A percentile compares a stretch with the other conserved stretches of the same genome.
These are phyloP conservation scores for Synanthedon formicaeformis DNA, from an alignment of 2,888 invertebrate genomes.

Conservation along the genomic window DNA sequence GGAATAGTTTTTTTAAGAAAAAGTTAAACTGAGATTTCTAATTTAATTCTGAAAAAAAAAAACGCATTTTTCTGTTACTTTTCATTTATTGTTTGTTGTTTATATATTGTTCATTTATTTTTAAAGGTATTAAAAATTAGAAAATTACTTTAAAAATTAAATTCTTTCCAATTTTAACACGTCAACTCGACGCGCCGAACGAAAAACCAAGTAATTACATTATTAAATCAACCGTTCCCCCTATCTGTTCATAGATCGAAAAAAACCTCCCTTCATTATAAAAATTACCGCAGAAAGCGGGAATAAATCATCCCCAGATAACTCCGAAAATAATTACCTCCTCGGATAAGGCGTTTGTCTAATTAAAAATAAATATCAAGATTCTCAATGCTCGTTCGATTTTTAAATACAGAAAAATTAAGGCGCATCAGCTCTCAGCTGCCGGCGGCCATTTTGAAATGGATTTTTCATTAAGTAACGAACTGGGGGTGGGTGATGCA, in stretches of 20 bases:
- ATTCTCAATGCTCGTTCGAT: conserved; percentile 27
- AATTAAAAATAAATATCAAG: conserved; percentile 66
- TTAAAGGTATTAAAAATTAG: too few species aligned
- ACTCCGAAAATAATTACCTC: conserved; percentile 58
- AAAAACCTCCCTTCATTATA: conserved; percentile 9
- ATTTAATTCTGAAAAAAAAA: too few species aligned
- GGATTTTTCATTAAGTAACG: conserved; percentile 48
- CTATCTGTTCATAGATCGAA: conserved; percentile 31
- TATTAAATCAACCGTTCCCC: conserved; percentile 28
- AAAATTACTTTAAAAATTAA: too few species aligned
- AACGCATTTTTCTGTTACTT: too few species aligned
- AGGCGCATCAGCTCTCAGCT: conserved; percentile 10
- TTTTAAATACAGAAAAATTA: conserved; percentile 6
- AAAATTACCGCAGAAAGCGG: conserved; percentile 17
- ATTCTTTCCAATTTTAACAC: too few species aligned
- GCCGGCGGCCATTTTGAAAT: conserved; percentile 21
- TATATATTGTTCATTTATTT: too few species aligned
- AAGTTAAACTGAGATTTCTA: too few species aligned
- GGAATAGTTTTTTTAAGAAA: too few species aligned
- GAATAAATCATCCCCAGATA: conserved; percentile 63
- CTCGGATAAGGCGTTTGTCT: conserved; percentile 31
- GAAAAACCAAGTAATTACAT: conserved; percentile 20
- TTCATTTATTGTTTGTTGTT: too few species aligned
- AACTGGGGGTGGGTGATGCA: conserved; percentile 18
- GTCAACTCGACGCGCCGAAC: not conserved